phyloP scores from a whole-genome alignment of 2,113 vertebrate species.

The Cervus canadensis region DNA sequence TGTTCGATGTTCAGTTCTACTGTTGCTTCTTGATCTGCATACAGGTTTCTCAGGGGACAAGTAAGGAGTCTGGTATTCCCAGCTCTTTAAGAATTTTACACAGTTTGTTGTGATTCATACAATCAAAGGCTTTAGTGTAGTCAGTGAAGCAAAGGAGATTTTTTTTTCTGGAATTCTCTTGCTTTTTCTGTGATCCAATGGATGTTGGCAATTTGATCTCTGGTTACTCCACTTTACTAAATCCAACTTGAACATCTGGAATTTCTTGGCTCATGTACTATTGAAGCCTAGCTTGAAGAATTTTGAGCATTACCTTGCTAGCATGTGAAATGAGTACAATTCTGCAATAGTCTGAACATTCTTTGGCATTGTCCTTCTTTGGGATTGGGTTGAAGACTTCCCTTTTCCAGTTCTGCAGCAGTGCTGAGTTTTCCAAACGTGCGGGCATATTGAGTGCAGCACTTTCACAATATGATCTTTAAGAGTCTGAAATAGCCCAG shows the following conservation, averaged over 20 bases:
- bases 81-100: background rate
- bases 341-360: background rate
- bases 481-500: background rate
- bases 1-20: background rate
- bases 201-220: background rate
- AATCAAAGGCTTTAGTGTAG: background rate
- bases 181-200: background rate
- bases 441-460: fast-evolving
- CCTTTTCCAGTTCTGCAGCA: background rate
- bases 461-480: background rate
- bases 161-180: background rate
- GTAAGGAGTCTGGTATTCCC: background rate
- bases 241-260: background rate
- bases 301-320: background rate
- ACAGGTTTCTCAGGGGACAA: background rate
- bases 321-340: background rate
- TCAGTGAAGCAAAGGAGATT: background rate
- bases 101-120: background rate
- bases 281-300: background rate
- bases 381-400: background rate
- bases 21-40: background rate
- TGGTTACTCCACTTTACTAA: background rate
- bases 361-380: background rate
- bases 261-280: background rate
- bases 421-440: background rate